Conservation (phyloP, 2,797 vertebrate genomes). For the Phalloptychus januarius region DNA sequence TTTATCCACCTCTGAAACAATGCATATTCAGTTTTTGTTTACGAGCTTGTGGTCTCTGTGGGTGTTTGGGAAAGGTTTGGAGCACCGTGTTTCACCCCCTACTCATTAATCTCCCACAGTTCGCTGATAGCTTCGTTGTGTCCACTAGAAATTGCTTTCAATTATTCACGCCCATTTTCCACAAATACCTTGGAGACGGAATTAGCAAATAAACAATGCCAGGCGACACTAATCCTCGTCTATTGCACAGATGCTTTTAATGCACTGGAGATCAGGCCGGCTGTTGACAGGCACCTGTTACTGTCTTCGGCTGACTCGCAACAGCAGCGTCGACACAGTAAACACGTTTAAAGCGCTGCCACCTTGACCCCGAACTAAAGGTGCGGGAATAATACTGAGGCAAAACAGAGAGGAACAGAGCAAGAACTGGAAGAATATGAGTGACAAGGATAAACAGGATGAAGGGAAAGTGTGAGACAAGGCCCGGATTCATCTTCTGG, state of each 20-base stretch:
- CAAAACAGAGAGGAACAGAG: conserved; percentile 48
- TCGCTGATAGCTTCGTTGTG: conserved; percentile 76
- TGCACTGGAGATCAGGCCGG: conserved; percentile 78
- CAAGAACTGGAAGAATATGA: conserved; percentile 23
- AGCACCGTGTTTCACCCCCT: conserved; percentile 58
- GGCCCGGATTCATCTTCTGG: conserved; percentile 39
- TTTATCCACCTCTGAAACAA: conserved; percentile 41
- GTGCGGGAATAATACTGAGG: conserved; percentile 48
- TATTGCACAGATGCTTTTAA: conserved; percentile 78
- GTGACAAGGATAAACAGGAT: conserved; percentile 61
- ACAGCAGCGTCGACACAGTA: conserved; percentile 75
- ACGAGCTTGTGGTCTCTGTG: conserved; percentile 58
- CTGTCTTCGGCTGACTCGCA: conserved; percentile 72
- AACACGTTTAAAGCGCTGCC: conserved; percentile 70
- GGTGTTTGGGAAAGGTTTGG: conserved; percentile 65
- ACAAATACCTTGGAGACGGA: conserved; percentile 82
- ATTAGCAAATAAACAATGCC: conserved; percentile 85
- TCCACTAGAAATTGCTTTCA: conserved; percentile 80
- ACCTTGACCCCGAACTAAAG: conserved; percentile 61
- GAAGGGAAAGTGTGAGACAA: conserved; percentile 54
- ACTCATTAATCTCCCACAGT: conserved; percentile 79
- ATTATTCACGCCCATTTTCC: conserved; percentile 84
- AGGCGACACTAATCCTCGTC: conserved; percentile 81
- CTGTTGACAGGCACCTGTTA: conserved; percentile 81
- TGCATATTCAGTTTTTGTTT: conserved; percentile 70